phyloP scores from a whole-genome alignment of 2,797 vertebrate species.

The Jordanella pulchra region DNA sequence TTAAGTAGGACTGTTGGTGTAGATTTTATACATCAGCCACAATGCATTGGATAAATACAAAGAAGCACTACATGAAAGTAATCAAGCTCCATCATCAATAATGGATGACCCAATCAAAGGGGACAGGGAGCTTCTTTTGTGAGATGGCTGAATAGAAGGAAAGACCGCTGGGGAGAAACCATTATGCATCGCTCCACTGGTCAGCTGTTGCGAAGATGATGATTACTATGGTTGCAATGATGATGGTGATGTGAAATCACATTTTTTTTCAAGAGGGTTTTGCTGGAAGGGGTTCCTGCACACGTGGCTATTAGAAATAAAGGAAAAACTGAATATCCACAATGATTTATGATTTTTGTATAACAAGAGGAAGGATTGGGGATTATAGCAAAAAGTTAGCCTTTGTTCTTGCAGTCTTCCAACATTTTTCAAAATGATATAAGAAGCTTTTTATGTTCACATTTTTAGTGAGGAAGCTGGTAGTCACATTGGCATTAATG shows the following conservation, averaged over 20 bases:
- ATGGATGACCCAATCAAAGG: constrained; percentile 71
- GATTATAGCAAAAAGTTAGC: no score
- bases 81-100: constrained; percentile 78
- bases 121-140: constrained; percentile 64
- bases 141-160: constrained; percentile 55
- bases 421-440: no score
- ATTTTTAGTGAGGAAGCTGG: no score
- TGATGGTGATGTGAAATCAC: constrained; percentile 25
- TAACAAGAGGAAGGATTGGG: background rate
- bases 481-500: background rate
- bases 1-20: constrained; percentile 59
- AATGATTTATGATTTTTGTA: background rate
- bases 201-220: constrained; percentile 51
- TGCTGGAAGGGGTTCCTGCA: constrained; percentile 15
- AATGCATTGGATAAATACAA: constrained; percentile 63
- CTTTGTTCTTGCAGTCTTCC: no score
- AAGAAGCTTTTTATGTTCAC: no score
- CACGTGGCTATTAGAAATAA: constrained; percentile 9
- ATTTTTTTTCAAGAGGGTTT: constrained; percentile 7
- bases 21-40: constrained; percentile 67
- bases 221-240: constrained; percentile 23
- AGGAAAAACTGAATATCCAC: constrained; percentile 2
- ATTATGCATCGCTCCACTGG: constrained; percentile 33
- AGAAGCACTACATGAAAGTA: constrained; percentile 65
- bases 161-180: constrained; percentile 27